These are phyloP conservation scores for Excalfactoria chinensis DNA, from an alignment of 2,113 vertebrate species.

Conservation along the genomic window DNA sequence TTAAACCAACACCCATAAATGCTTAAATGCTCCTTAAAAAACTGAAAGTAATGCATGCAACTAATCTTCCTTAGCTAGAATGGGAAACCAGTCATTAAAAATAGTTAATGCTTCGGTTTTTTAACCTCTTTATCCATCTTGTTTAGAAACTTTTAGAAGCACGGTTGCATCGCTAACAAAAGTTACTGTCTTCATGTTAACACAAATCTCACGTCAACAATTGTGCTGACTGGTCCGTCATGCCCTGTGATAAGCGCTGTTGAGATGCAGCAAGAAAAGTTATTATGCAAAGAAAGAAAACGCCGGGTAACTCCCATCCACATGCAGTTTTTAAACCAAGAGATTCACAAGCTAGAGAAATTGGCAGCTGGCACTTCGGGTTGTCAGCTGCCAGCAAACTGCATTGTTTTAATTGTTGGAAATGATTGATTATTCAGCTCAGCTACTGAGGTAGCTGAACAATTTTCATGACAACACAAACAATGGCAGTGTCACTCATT, in stretches of 20 bases:
- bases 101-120: neutral
- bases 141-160: neutral
- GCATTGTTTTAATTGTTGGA: constrained; percentile 17
- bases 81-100: neutral
- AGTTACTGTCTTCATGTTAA: neutral
- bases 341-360: neutral
- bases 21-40: neutral
- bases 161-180: neutral
- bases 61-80: neutral
- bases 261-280: neutral
- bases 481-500: neutral
- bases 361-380: constrained; percentile 13
- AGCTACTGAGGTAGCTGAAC: constrained; percentile 24
- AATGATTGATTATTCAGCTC: constrained; percentile 37
- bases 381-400: constrained; percentile 12
- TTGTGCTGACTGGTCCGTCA: neutral
- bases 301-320: neutral
- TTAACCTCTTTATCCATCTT: neutral
- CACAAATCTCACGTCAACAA: neutral
- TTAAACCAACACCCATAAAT: neutral
- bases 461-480: neutral
- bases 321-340: neutral
- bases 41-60: neutral
- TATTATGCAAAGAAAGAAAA: neutral
- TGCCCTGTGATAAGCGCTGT: neutral